Evolutionary conservation across 2,113 vertebrate genomes (phyloP), one percentile per base, ranked within the genome.

Genomic region (Porphyrio hochstetteri): DNA sequence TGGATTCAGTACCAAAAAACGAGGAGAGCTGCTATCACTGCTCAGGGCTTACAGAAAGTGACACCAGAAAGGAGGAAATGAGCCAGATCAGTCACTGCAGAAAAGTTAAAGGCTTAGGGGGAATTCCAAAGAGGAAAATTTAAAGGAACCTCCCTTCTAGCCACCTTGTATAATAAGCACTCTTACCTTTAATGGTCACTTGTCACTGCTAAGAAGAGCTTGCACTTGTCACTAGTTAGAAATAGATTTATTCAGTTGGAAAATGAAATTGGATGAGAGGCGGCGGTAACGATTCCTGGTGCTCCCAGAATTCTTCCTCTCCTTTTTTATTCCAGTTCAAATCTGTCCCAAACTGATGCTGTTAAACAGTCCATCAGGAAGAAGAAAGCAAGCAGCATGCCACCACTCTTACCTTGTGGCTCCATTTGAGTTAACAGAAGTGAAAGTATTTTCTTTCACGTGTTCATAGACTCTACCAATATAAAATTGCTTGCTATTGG

Each of bases 111-210:
- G 9, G 55, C 48, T 68, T 19, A 42, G 9, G 95, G 95, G 95
- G 80, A 96, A 95, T 93, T 96, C 95, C 96, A 88, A 81, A 40
- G 0, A 76, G 81, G 72, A 96, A 87, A 93, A 93, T 2, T 18
- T 92, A 90, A 64, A 93, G 25, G 52, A 84, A 94, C 88, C 46
- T 86, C 69, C 44, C 65, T 61, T 87, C n/a, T 21, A 59, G 44
- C 40, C 84, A 48, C 6, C 15, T 11, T n/a, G 18, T 16, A 81
- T 14, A 82, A 53, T 3, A 65, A 82, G 17, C 60, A n/a, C 8
- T 36, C 2, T 60, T 90, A 88, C 76, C 69, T 92, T 81, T 23
- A 69, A 16, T 5, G 1, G 28, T 52, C 25, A 13, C 31, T 93
- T 70, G 16, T 31, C 48, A 21, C 38, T 0, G 1, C 31, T 59